Evolutionary conservation across 2,797 vertebrate species (phyloP).

Genomic region (Valencia hispanica): DNA sequence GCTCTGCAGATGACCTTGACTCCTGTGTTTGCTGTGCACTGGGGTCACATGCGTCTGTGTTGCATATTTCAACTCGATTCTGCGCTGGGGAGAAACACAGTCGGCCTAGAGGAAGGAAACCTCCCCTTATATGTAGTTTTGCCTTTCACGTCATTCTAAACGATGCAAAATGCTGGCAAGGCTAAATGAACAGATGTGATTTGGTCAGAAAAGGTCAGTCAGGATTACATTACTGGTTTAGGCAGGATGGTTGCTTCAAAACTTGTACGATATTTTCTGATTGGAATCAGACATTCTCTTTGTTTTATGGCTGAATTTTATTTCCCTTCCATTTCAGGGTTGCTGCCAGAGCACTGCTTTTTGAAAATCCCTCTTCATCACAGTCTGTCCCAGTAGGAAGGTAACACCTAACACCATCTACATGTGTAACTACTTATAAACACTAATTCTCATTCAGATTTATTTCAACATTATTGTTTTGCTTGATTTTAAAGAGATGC

Average conservation of each 20-base stretch:
- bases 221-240: background rate
- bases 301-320: background rate
- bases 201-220: conserved; percentile 13
- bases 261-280: background rate
- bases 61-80: conserved; percentile 41
- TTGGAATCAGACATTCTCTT: background rate
- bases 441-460: background rate
- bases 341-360: conserved; percentile 89
- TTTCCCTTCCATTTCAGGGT: conserved; percentile 81
- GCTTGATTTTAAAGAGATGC: conserved; percentile 83
- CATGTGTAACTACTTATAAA: background rate
- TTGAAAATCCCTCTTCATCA: conserved; percentile 85
- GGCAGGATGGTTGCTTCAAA: conserved; percentile 8
- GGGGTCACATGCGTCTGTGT: conserved; percentile 50
- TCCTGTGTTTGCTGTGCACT: conserved; percentile 15
- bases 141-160: conserved; percentile 41
- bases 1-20: conserved; percentile 37
- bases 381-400: conserved; percentile 82
- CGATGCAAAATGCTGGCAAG: conserved; percentile 38
- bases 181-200: conserved; percentile 24
- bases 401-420: conserved; percentile 60
- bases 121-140: conserved; percentile 43
- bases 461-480: conserved; percentile 5
- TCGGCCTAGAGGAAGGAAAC: conserved; percentile 58
- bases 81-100: background rate